Evolutionary conservation across 2,888 invertebrate genomes (phyloP).

Genomic region (Archips xylosteana): DNA sequence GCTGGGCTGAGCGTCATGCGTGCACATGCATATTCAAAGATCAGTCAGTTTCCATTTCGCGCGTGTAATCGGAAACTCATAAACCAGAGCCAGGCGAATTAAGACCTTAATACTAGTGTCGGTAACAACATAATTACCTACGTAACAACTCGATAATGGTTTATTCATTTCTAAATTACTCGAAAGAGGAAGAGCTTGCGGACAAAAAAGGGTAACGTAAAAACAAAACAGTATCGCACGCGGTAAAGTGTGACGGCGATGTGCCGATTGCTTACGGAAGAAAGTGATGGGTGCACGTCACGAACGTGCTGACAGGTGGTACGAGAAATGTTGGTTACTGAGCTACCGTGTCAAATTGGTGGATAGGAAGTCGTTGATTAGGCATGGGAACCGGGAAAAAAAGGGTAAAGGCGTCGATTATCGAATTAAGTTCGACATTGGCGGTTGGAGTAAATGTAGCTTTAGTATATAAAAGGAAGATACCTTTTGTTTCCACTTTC

Average conservation of each 20-base stretch:
- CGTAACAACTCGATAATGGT: slow-evolving; percentile 56
- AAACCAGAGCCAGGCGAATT: slow-evolving; percentile 63
- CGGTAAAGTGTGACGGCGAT: slow-evolving; percentile 73
- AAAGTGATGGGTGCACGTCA: slow-evolving; percentile 65
- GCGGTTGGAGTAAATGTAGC: neutral
- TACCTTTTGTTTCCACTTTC: neutral
- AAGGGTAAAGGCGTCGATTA: slow-evolving; percentile 39
- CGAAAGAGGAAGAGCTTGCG: slow-evolving; percentile 70
- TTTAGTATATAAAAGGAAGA: neutral
- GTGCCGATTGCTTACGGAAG: slow-evolving; percentile 63
- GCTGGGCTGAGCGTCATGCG: slow-evolving; percentile 59
- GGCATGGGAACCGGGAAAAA: slow-evolving; percentile 51
- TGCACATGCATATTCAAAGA: slow-evolving; percentile 82
- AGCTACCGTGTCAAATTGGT: slow-evolving; percentile 68
- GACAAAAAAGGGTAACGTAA: slow-evolving; percentile 59
- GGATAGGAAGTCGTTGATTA: slow-evolving; percentile 49
- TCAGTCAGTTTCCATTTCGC: slow-evolving; percentile 78
- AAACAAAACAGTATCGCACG: slow-evolving; percentile 61
- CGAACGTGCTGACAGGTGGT: slow-evolving; percentile 61
- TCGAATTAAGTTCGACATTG: neutral
- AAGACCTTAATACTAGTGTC: slow-evolving; percentile 55
- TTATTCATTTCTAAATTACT: slow-evolving; percentile 76
- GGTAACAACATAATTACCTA: slow-evolving; percentile 52
- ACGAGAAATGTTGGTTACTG: slow-evolving; percentile 62
- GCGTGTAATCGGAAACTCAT: slow-evolving; percentile 79